Conservation (phyloP, 2,797 vertebrate genomes). For the Chrysocyon brachyurus region DNA sequence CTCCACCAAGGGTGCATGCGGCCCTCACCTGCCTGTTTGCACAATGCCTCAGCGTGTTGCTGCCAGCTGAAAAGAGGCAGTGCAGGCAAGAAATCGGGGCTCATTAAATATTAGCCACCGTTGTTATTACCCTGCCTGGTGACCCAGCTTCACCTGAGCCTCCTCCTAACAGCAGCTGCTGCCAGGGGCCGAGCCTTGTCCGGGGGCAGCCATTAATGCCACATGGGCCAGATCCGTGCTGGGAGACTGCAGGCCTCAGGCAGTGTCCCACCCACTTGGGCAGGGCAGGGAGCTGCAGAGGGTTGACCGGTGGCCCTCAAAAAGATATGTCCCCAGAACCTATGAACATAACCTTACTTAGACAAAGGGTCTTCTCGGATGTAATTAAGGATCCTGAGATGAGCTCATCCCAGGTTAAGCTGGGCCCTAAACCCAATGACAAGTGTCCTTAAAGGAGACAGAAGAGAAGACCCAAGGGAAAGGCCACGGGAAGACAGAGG, state of each 20-base stretch:
- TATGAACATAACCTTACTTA: background rate
- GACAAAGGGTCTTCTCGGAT: slow-evolving; percentile 8
- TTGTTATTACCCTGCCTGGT: background rate
- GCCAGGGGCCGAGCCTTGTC: background rate
- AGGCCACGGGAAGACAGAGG: fast-evolving
- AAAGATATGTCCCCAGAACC: background rate
- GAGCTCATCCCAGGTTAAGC: background rate
- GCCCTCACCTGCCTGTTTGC: background rate
- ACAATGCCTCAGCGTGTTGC: background rate
- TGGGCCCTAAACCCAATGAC: background rate
- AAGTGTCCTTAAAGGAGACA: background rate
- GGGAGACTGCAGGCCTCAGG: background rate
- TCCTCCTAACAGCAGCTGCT: background rate
- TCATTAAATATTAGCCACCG: slow-evolving; percentile 16
- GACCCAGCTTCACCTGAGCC: background rate
- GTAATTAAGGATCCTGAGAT: background rate
- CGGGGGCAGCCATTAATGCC: background rate
- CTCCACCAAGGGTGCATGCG: background rate
- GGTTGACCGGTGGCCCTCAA: background rate
- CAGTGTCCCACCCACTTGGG: background rate
- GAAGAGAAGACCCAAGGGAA: background rate
- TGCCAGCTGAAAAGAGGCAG: background rate
- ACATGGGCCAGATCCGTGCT: background rate
- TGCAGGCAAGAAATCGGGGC: background rate
- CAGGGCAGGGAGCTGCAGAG: background rate